Conservation (phyloP, 2,113 vertebrate species). For the Nothoprocta perdicaria region DNA sequence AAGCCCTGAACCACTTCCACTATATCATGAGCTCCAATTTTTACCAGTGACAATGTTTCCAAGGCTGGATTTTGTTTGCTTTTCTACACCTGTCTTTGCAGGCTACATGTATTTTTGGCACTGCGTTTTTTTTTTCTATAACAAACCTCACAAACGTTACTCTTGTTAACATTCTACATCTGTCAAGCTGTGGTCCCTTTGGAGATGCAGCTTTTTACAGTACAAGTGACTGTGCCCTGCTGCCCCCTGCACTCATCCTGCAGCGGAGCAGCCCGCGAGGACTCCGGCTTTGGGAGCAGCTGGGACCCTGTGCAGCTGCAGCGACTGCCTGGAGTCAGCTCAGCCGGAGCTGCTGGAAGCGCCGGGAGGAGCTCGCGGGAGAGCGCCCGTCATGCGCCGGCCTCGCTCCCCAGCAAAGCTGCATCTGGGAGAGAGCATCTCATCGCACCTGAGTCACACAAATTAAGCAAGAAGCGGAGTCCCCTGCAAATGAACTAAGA, state of each 20-base stretch:
- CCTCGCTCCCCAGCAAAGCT: not conserved
- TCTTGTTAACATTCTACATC: not conserved
- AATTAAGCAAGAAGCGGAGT: slow-evolving; percentile 20
- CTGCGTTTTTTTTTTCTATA: not conserved
- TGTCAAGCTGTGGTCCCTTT: not conserved
- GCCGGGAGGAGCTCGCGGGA: not conserved
- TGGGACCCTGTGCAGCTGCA: not conserved
- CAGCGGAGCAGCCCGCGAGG: not conserved
- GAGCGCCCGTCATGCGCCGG: not conserved
- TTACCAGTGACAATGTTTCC: not conserved
- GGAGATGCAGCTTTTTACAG: not conserved
- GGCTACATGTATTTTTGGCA: not conserved
- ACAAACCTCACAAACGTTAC: not conserved
- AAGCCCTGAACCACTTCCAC: not conserved
- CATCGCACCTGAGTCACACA: not conserved
- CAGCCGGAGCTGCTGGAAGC: not conserved
- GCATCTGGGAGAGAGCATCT: not conserved
- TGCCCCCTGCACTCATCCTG: not conserved
- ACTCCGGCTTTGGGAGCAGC: not conserved
- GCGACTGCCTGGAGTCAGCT: not conserved
- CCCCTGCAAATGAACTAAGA: slow-evolving; percentile 40
- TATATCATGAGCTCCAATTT: not conserved
- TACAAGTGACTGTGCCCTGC: not conserved
- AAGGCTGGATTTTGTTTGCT: not conserved
- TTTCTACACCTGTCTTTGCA: not conserved